Evolutionary conservation across 2,888 invertebrate genomes (phyloP), one percentile per base, ranked within the genome.

Genomic region (Autographa gamma): DNA sequence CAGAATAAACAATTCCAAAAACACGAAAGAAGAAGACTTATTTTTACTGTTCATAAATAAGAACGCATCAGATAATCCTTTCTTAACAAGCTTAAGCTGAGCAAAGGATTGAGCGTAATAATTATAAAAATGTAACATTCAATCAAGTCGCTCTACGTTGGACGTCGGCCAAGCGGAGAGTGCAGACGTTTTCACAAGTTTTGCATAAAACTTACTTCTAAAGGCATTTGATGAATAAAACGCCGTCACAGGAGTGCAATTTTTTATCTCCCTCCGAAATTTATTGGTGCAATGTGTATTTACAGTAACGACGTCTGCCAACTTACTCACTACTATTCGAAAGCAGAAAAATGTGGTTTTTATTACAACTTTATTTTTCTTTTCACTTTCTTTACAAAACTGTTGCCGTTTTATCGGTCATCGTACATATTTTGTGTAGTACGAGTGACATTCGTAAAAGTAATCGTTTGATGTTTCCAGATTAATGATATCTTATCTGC

Each of bases 131-230:
- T 52, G 61, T 66, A 71, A 76, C 72, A 74, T 81, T 84, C 80
- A 80, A 82, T 85, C 80, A 82, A 69, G 78, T 77, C 80, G 73
- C 82, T 82, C 79, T 83, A 80, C 75, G 73, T 91, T 93, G 93
- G 93, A 90, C 79, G 71, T 69, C 63, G 69, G 91, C 93, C 93
- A 93, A 90, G 72, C 71, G 66, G 72, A 80, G 80, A 82, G 83
- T 81, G 89, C 92, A 93, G 91, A 92, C 92, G 91, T 88, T 91
- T 82, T 82, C 84, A 81, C 80, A 88, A 90, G 86, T 89, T 92
- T 88, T 90, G 87, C 90, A 91, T 91, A 87, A 89, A 93, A 89
- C 85, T 89, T 88, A 86, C 87, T 88, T 84, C 86, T 76, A 81
- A 88, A 90, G 85, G 88, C 89, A 89, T 92, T 89, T 91, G 90